Conservation (phyloP, 2,888 invertebrate genomes). For the Geotrupes spiniger region DNA sequence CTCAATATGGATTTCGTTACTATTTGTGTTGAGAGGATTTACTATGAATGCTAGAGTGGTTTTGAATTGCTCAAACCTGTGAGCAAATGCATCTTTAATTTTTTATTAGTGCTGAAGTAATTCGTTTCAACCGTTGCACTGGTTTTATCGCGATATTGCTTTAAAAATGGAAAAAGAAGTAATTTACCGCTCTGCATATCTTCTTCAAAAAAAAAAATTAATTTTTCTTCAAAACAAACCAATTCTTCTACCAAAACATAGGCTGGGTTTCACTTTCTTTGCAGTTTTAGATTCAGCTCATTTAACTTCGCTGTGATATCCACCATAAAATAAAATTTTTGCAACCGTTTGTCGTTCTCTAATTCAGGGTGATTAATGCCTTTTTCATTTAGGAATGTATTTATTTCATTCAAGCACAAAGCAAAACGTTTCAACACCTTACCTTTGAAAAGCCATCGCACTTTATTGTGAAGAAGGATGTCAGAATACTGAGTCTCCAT, state of each 20-base stretch:
- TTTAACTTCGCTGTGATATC: constrained; percentile 24
- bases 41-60: constrained; percentile 30
- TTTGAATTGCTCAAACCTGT: constrained; percentile 30
- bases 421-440: constrained; percentile 30
- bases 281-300: constrained; percentile 33
- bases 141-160: constrained; percentile 25
- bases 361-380: constrained; percentile 26
- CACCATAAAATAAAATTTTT: constrained; percentile 25
- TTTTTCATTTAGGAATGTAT: constrained; percentile 23
- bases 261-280: constrained; percentile 29
- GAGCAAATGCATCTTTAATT: constrained; percentile 29
- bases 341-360: constrained; percentile 29
- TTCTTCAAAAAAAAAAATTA: constrained; percentile 19
- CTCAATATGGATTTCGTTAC: constrained; percentile 30
- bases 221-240: constrained; percentile 4
- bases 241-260: constrained; percentile 12
- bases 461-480: constrained; percentile 28
- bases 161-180: constrained; percentile 24
- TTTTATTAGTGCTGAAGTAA: constrained; percentile 20
- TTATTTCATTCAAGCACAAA: constrained; percentile 25
- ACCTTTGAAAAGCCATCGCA: constrained; percentile 28
- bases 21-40: constrained; percentile 34
- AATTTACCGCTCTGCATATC: constrained; percentile 21
- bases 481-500: constrained; percentile 26
- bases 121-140: constrained; percentile 24